Conservation (phyloP, 2,888 invertebrate genomes). For the Drosophila subsilvestris region DNA sequence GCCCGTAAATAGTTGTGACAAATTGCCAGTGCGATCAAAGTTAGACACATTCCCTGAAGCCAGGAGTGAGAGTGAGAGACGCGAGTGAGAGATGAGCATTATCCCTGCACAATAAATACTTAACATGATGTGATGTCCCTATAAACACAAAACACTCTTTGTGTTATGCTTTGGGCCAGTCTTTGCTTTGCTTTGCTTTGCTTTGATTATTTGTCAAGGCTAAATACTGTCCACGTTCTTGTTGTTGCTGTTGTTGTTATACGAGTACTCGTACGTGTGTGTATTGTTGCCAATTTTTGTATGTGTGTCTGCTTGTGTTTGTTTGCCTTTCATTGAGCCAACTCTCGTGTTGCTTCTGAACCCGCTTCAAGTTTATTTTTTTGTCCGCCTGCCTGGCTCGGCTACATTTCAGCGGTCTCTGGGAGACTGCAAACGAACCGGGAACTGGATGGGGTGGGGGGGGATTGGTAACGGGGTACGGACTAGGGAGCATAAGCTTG, state of each 20-base stretch:
- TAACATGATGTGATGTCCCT: background rate
- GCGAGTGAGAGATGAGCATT: too few species aligned
- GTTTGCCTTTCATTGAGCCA: constrained; percentile 42
- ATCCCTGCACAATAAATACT: too few species aligned
- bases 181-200: constrained; percentile 10
- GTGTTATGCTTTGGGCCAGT: background rate
- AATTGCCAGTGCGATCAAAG: constrained; percentile 11
- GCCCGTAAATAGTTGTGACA: constrained; percentile 21
- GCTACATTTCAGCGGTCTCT: constrained; percentile 79
- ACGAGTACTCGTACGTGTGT: constrained; percentile 5
- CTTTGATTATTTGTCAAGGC: constrained; percentile 39
- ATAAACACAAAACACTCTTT: constrained; percentile 18
- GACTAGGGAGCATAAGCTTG: constrained; percentile 54
- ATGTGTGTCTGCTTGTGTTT: constrained; percentile 30
- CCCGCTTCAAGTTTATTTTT: constrained; percentile 17
- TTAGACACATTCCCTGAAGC: background rate
- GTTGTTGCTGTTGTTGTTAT: constrained; percentile 9
- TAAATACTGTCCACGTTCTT: constrained; percentile 45
- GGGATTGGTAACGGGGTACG: too few species aligned
- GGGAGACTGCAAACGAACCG: constrained; percentile 48
- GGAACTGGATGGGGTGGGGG: background rate
- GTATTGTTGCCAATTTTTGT: constrained; percentile 42
- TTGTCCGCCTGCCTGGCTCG: constrained; percentile 61
- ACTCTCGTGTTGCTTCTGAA: constrained; percentile 28
- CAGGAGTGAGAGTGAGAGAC: background rate